These are phyloP conservation scores for Pipistrellus pygmaeus DNA, from an alignment of 2,797 vertebrate species.

Conservation along the genomic window DNA sequence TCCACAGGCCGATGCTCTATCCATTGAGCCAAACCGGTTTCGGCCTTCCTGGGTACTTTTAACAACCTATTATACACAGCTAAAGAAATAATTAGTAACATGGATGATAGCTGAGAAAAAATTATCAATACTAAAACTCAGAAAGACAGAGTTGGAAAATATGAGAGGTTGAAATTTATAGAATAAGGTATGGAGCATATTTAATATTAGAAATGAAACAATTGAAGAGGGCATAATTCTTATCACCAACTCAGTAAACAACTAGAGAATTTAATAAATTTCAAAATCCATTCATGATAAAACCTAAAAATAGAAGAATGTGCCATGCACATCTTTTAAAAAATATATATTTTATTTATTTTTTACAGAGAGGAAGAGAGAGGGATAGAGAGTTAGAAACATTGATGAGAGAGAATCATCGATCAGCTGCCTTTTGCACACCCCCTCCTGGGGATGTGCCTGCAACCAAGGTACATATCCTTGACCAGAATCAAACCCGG, in stretches of 20 bases:
- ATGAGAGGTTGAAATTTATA: neutral
- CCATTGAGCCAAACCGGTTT: too few relatives aligned
- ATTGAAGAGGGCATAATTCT: neutral
- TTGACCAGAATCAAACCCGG: too few relatives aligned
- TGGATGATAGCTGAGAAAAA: neutral
- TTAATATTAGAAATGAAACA: neutral
- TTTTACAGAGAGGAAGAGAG: too few relatives aligned
- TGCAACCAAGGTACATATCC: too few relatives aligned
- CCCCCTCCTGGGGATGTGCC: too few relatives aligned
- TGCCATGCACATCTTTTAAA: neutral
- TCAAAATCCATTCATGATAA: neutral
- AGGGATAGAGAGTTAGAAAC: too few relatives aligned
- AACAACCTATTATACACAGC: neutral
- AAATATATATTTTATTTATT: too few relatives aligned
- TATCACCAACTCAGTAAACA: neutral
- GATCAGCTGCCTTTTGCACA: too few relatives aligned
- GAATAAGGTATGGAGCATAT: neutral
- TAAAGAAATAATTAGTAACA: constrained; percentile 19
- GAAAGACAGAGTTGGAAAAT: constrained; percentile 5
- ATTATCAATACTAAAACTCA: neutral
- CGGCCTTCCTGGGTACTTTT: neutral
- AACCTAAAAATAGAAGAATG: neutral
- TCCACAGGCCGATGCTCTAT: too few relatives aligned
- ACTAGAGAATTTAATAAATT: neutral
- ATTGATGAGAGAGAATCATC: too few relatives aligned